Percentiles rank a stretch among this genome's conserved stretches.
Evolutionary conservation across 2,888 invertebrate genomes (phyloP).

Genomic region (Gymnocheta viridis): DNA sequence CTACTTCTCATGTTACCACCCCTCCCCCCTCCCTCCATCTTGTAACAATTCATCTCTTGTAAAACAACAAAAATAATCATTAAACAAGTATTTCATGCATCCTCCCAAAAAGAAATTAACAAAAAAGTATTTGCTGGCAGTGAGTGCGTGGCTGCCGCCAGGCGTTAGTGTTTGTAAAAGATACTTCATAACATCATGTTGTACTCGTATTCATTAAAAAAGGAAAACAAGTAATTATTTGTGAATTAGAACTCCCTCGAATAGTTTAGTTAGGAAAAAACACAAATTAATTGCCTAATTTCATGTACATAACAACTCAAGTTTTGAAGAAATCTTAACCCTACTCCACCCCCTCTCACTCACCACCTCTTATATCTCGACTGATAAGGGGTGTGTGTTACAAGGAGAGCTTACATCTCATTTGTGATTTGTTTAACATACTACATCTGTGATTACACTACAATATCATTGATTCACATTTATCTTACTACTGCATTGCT

Average conservation of each 20-base stretch:
- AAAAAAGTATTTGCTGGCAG: neutral
- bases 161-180: neutral
- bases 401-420: constrained; percentile 23
- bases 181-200: constrained; percentile 8
- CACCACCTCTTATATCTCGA: neutral
- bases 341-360: neutral
- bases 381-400: too few species aligned
- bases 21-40: neutral
- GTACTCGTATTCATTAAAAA: neutral
- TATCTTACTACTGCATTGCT: constrained; percentile 25
- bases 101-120: neutral
- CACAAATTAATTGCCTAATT: neutral
- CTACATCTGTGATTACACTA: constrained; percentile 61
- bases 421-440: constrained; percentile 53
- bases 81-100: neutral
- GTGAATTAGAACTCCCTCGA: neutral
- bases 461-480: constrained; percentile 62
- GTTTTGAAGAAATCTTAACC: neutral
- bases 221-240: constrained; percentile 6
- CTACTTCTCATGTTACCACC: constrained; percentile 12
- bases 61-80: neutral
- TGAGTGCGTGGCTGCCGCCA: neutral
- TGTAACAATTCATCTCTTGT: neutral
- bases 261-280: constrained; percentile 1
- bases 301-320: neutral